phyloP scores from a whole-genome alignment of 2,888 invertebrate species.

The Cosmopolites sordidus region DNA sequence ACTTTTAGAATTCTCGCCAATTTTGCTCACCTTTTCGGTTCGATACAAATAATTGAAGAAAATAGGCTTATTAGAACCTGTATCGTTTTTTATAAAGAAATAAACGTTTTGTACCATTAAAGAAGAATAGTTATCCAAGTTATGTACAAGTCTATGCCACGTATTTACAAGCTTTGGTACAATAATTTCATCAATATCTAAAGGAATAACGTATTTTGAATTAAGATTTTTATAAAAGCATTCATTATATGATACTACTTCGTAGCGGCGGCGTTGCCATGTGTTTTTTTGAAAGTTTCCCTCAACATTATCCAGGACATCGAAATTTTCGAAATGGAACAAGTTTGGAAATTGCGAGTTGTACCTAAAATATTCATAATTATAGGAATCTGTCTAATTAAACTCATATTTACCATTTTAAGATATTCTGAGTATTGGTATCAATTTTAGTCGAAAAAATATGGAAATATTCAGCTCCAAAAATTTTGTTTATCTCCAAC shows the following conservation, averaged over 20 bases:
- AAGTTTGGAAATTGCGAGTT: slow-evolving; percentile 8
- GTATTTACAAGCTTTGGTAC: slow-evolving; percentile 58
- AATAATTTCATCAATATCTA: slow-evolving; percentile 72
- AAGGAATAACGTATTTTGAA: slow-evolving; percentile 62
- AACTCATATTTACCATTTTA: slow-evolving; percentile 21
- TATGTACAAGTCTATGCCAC: slow-evolving; percentile 56
- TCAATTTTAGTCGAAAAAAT: slow-evolving; percentile 54
- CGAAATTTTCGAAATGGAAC: slow-evolving; percentile 14
- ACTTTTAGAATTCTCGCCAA: slow-evolving; percentile 67
- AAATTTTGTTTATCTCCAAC: slow-evolving; percentile 63
- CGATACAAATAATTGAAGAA: slow-evolving; percentile 34
- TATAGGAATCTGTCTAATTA: background rate
- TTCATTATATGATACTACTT: slow-evolving; percentile 72
- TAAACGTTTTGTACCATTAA: slow-evolving; percentile 65
- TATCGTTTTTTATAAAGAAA: slow-evolving; percentile 30
- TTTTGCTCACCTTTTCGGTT: slow-evolving; percentile 51
- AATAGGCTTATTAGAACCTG: slow-evolving; percentile 24
- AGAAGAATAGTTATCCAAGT: slow-evolving; percentile 52
- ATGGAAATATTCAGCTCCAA: slow-evolving; percentile 64
- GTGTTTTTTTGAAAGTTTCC: slow-evolving; percentile 31
- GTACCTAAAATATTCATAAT: slow-evolving; percentile 19
- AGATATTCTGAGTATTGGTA: slow-evolving; percentile 17
- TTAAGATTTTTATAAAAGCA: slow-evolving; percentile 69
- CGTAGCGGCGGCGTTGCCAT: slow-evolving; percentile 69
- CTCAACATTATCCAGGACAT: background rate